Percentiles rank a stretch among this genome's conserved stretches.
Conservation (phyloP, 1,140 invertebrate genomes). For the Chrysoperla carnea region DNA sequence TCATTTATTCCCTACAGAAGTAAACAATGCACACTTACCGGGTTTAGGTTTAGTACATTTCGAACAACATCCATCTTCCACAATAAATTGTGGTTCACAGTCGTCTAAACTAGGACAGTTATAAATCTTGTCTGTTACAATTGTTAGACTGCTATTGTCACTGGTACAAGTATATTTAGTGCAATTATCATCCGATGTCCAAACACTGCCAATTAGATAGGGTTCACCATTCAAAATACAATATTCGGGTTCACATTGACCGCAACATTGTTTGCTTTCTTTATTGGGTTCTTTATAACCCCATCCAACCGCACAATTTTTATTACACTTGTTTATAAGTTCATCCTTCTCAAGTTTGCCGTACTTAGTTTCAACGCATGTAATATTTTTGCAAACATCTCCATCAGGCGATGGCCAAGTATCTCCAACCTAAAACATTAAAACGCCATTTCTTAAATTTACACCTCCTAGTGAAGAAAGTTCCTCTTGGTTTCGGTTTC, state of each 20-base stretch:
- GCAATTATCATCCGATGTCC: constrained; percentile 48
- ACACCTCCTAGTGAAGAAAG: constrained; percentile 15
- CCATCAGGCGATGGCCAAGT: constrained; percentile 30
- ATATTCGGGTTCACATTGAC: constrained; percentile 41
- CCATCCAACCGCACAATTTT: constrained; percentile 32
- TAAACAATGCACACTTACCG: constrained; percentile 21
- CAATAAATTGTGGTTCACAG: constrained; percentile 33
- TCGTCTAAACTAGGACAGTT: constrained; percentile 39
- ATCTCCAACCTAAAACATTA: constrained; percentile 30
- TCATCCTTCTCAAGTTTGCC: constrained; percentile 29
- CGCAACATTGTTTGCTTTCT: constrained; percentile 38
- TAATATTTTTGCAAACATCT: constrained; percentile 37
- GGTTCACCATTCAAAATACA: constrained; percentile 40
- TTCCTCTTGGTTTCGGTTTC: constrained; percentile 1
- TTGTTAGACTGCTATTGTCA: constrained; percentile 24
- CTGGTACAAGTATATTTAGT: constrained; percentile 36
- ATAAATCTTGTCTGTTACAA: constrained; percentile 29
- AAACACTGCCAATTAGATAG: constrained; percentile 28
- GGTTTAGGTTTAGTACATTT: constrained; percentile 33
- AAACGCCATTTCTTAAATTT: constrained; percentile 9
- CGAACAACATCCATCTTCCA: constrained; percentile 44
- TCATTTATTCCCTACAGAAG: neutral
- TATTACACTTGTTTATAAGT: constrained; percentile 30
- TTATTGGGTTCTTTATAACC: constrained; percentile 25
- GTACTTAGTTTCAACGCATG: constrained; percentile 29